Conservation (phyloP, 2,888 invertebrate genomes). For the Temnothorax rugatulus region DNA sequence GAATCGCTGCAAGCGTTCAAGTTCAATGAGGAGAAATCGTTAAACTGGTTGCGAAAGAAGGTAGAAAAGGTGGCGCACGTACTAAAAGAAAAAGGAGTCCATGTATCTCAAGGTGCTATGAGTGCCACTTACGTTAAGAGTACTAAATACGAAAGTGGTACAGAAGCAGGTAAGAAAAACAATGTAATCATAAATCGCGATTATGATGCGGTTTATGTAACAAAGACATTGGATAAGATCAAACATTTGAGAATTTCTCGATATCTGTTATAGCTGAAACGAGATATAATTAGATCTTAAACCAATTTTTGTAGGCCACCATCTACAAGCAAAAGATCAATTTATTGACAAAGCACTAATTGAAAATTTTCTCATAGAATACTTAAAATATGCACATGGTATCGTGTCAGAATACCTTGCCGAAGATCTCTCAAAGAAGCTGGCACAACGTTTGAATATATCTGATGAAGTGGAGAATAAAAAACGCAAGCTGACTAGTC, state of each 20-base stretch:
- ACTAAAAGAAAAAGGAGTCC: conserved; percentile 90
- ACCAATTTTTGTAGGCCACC: conserved; percentile 12
- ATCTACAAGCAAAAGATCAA: conserved; percentile 25
- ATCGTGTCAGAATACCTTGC: conserved; percentile 93
- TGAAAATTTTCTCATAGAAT: conserved; percentile 87
- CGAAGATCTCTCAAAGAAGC: conserved; percentile 89
- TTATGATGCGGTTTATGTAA: background rate
- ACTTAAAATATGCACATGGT: conserved; percentile 92
- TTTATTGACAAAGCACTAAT: conserved; percentile 36
- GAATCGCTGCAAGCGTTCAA: conserved; percentile 92
- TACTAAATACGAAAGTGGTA: conserved; percentile 87
- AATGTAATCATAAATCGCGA: background rate
- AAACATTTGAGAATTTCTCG: background rate
- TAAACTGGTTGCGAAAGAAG: conserved; percentile 92
- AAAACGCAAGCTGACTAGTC: conserved; percentile 82
- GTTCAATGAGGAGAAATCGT: conserved; percentile 92
- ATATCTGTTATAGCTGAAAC: background rate
- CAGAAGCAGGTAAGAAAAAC: conserved; percentile 87
- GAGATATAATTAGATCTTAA: background rate
- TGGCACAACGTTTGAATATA: conserved; percentile 90
- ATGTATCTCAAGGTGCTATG: conserved; percentile 91
- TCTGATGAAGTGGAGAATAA: conserved; percentile 87
- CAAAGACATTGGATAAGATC: conserved; percentile 11
- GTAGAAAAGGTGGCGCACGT: conserved; percentile 89
- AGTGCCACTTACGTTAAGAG: conserved; percentile 93